A percentile compares a stretch with the other conserved stretches of the same genome.
Conservation (phyloP, 1,140 invertebrate species). For the Monochamus saltuarius region DNA sequence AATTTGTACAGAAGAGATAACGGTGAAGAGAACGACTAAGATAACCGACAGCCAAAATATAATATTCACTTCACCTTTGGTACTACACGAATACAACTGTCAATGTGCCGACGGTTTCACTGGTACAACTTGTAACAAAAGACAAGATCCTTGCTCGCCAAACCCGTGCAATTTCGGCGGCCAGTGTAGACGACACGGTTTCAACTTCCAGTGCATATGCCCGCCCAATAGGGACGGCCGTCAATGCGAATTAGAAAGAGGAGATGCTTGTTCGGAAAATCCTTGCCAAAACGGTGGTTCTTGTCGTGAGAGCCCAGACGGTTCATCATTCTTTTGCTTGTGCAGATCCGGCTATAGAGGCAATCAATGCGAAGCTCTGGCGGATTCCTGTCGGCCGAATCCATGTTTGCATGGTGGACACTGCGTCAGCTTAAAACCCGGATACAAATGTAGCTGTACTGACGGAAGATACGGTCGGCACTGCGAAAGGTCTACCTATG, state of each 20-base stretch:
- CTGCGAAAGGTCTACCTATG: constrained; percentile 87
- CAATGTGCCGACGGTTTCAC: constrained; percentile 78
- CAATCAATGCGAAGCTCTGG: constrained; percentile 80
- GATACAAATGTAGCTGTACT: constrained; percentile 84
- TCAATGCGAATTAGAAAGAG: constrained; percentile 79
- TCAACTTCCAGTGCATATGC: constrained; percentile 82
- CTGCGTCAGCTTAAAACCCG: constrained; percentile 78
- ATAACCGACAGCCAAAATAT: constrained; percentile 76
- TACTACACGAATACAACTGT: constrained; percentile 77
- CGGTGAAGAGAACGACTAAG: constrained; percentile 66
- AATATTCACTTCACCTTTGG: constrained; percentile 77
- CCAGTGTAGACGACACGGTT: constrained; percentile 77
- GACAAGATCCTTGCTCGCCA: constrained; percentile 87
- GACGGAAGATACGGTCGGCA: constrained; percentile 85
- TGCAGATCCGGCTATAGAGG: constrained; percentile 87
- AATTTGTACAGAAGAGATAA: constrained; percentile 71
- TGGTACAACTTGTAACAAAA: constrained; percentile 75
- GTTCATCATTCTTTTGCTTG: constrained; percentile 85
- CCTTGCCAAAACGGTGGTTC: constrained; percentile 88
- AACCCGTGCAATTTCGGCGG: constrained; percentile 83
- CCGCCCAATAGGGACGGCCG: constrained; percentile 74
- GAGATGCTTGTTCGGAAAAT: constrained; percentile 78
- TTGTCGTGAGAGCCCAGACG: constrained; percentile 82
- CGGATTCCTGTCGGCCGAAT: constrained; percentile 87
- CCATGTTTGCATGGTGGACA: constrained; percentile 84